Conservation (phyloP, 2,888 invertebrate species). For the Aradus depressus region DNA sequence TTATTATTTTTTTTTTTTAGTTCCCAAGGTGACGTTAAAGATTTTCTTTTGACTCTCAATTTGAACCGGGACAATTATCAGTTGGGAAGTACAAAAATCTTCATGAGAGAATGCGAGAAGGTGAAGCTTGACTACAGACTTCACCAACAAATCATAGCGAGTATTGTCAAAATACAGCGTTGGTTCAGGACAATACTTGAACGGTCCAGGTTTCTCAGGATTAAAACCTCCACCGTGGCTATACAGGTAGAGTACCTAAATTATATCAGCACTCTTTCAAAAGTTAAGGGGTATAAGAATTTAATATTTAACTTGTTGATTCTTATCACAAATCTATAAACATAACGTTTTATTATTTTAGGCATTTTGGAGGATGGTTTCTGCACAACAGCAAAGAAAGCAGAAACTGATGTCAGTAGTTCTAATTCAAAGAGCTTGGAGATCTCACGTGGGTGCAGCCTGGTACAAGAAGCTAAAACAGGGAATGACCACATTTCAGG, state of each 20-base stretch:
- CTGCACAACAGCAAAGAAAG: conserved; percentile 48
- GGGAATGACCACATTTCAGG: conserved; percentile 55
- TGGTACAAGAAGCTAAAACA: conserved; percentile 54
- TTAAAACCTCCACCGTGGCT: conserved; percentile 59
- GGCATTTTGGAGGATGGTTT: conserved; percentile 54
- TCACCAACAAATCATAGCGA: conserved; percentile 87
- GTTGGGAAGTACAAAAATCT: conserved; percentile 78
- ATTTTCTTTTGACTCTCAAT: conserved; percentile 71
- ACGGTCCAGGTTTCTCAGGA: conserved; percentile 55
- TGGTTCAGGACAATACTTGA: conserved; percentile 34
- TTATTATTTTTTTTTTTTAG: conserved; percentile 41
- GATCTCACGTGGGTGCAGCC: conserved; percentile 52
- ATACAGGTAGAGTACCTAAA: conserved; percentile 46
- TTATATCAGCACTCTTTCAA: neutral
- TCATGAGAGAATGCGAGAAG: conserved; percentile 88
- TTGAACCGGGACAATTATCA: conserved; percentile 85
- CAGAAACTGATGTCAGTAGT: conserved; percentile 45
- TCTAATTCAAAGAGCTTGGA: conserved; percentile 69
- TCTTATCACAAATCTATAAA: neutral
- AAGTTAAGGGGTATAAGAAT: neutral
- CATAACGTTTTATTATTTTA: conserved; percentile 35
- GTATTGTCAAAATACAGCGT: conserved; percentile 75
- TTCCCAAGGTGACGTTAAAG: conserved; percentile 72
- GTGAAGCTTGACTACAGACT: conserved; percentile 80
- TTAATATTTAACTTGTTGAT: neutral